Conservation (phyloP, 2,888 invertebrate species). For the Phyllotreta cruciferae region DNA sequence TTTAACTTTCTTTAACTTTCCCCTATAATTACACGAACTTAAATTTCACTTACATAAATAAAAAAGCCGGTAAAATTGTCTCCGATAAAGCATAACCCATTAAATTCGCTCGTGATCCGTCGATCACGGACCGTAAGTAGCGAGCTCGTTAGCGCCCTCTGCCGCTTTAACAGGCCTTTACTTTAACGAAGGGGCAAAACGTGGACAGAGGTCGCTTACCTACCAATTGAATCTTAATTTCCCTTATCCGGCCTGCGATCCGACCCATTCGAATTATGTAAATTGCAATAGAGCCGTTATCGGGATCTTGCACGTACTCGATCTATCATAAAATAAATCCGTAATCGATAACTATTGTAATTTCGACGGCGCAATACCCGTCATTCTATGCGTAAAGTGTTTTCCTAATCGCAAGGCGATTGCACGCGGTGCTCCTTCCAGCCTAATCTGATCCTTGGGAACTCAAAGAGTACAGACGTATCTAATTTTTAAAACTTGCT, state of each 20-base stretch:
- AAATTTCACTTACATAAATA: no score
- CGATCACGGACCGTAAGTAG: conserved; percentile 31
- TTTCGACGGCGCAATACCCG: conserved; percentile 24
- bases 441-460: no score
- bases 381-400: conserved; percentile 36
- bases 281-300: conserved; percentile 38
- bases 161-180: conserved; percentile 35
- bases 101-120: conserved; percentile 19
- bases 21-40: no score
- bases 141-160: conserved; percentile 45
- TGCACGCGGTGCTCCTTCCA: conserved; percentile 5
- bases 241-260: conserved; percentile 31
- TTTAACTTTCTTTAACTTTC: no score
- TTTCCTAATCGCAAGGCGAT: conserved; percentile 25
- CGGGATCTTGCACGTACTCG: conserved; percentile 35
- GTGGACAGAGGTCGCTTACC: conserved; percentile 41
- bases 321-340: conserved; percentile 36
- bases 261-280: conserved; percentile 36
- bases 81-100: conserved; percentile 1
- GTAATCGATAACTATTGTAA: conserved; percentile 39
- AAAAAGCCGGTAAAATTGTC: conserved; percentile 7
- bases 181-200: conserved; percentile 42
- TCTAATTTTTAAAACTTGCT: not conserved
- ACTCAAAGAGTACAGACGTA: no score
- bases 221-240: conserved; percentile 41